phyloP scores from a whole-genome alignment of 2,797 vertebrate species.

The Galaxias olidus region DNA sequence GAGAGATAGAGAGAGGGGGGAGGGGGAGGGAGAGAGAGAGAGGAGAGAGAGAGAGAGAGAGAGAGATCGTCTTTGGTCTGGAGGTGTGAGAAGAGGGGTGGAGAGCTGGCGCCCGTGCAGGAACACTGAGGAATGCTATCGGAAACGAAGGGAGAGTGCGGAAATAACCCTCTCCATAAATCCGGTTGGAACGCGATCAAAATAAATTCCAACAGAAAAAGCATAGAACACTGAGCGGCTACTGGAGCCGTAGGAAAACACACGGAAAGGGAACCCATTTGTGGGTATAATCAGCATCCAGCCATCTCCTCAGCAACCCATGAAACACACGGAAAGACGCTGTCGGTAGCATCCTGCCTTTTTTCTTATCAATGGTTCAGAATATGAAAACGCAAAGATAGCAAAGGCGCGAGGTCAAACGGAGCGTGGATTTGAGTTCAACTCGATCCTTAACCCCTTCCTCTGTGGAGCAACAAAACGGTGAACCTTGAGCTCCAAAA shows the following conservation, averaged over 20 bases:
- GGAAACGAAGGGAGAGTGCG: too few relatives aligned
- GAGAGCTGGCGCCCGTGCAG: not conserved
- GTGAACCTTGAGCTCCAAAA: constrained; percentile 12
- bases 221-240: too few relatives aligned
- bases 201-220: too few relatives aligned
- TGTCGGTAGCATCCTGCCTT: constrained; percentile 41
- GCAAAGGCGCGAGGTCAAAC: constrained; percentile 26
- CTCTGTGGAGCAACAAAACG: not conserved
- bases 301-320: constrained; percentile 20
- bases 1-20: too few relatives aligned
- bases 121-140: too few relatives aligned
- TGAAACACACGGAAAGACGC: too few relatives aligned
- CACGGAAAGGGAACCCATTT: too few relatives aligned
- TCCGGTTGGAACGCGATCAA: too few relatives aligned
- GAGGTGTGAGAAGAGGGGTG: not conserved
- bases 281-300: too few relatives aligned
- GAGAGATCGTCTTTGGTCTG: constrained; percentile 29
- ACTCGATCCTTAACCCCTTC: constrained; percentile 21
- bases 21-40: too few relatives aligned
- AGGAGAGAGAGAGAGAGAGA: not conserved
- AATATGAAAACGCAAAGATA: constrained; percentile 21
- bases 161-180: too few relatives aligned
- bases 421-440: constrained; percentile 7
- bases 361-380: constrained; percentile 9
- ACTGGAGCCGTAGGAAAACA: constrained; percentile 38